phyloP scores from a whole-genome alignment of 2,888 invertebrate species.

The Dicycla oo region DNA sequence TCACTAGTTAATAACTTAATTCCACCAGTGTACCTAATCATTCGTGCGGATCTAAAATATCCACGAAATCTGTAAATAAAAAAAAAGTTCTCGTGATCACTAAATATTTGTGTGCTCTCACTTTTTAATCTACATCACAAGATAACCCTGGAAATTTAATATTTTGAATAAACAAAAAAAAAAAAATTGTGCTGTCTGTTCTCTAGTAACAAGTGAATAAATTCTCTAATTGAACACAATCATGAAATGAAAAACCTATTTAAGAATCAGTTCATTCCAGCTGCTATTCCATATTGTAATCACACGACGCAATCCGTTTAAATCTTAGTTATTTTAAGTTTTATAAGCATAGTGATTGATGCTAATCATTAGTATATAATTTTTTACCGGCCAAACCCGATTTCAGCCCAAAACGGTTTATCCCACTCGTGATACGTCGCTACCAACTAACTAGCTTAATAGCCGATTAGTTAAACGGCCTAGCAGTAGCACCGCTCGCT shows the following conservation, averaged over 20 bases:
- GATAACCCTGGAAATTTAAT: neutral
- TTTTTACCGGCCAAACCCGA: no score
- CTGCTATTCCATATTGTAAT: constrained; percentile 3
- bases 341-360: constrained; percentile 38
- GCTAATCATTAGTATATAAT: constrained; percentile 54
- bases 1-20: constrained; percentile 21
- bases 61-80: constrained; percentile 24
- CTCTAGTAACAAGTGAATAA: neutral
- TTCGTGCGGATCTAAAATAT: neutral
- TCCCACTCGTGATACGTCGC: no score
- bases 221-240: constrained; percentile 11
- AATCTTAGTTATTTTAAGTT: constrained; percentile 30
- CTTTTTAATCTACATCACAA: constrained; percentile 12
- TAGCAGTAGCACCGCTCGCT: no score
- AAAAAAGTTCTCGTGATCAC: neutral
- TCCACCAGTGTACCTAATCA: constrained; percentile 25
- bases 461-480: no score
- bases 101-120: neutral
- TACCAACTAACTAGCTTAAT: no score
- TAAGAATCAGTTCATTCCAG: constrained; percentile 4
- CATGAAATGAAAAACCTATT: neutral
- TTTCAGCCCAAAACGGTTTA: no score
- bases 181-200: neutral
- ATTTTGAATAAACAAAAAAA: neutral
- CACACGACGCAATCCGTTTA: constrained; percentile 1